Evolutionary conservation across 2,888 invertebrate genomes (phyloP).

Genomic region (Busseola fusca): DNA sequence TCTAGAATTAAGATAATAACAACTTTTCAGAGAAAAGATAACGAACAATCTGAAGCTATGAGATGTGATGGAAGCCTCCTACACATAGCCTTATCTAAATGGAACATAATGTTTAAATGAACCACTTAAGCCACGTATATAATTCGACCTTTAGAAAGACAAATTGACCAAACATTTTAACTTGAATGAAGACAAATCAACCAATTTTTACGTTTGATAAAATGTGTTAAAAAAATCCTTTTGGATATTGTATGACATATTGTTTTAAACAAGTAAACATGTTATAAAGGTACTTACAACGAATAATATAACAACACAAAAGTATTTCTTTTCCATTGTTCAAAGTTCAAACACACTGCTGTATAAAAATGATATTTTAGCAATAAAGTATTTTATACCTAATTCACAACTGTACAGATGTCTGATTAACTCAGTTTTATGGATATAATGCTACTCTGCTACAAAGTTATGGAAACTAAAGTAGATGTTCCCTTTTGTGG

Average conservation of each 20-base stretch:
- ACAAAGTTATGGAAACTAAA: conserved; percentile 30
- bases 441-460: conserved; percentile 28
- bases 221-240: neutral
- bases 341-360: conserved; percentile 22
- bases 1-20: conserved; percentile 52
- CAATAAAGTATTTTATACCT: conserved; percentile 12
- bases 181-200: neutral
- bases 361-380: conserved; percentile 5
- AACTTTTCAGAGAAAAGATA: conserved; percentile 40
- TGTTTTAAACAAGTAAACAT: neutral
- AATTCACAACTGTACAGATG: conserved; percentile 37
- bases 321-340: conserved; percentile 52
- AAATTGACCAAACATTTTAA: neutral
- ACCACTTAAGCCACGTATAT: no score
- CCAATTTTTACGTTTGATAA: neutral
- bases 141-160: no score
- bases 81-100: neutral
- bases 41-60: conserved; percentile 9
- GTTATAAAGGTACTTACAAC: conserved; percentile 63
- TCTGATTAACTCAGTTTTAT: conserved; percentile 42
- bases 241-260: neutral
- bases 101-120: neutral
- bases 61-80: conserved; percentile 11
- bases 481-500: conserved; percentile 21
- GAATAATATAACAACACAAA: conserved; percentile 61